phyloP scores from a whole-genome alignment of 1,140 invertebrate species.

The Scaptomyza graminum region DNA sequence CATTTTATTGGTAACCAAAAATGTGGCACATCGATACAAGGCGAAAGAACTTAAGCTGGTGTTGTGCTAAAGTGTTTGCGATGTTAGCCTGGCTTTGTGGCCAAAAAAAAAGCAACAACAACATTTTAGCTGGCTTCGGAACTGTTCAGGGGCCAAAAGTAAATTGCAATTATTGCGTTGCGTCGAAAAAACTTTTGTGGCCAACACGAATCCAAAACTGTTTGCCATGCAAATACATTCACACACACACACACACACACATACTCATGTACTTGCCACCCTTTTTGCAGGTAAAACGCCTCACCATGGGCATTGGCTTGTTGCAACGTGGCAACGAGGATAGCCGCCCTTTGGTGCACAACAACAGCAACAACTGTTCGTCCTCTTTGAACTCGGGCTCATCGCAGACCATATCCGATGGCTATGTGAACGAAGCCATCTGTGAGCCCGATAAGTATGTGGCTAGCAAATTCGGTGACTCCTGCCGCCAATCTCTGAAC shows the following conservation, averaged over 20 bases:
- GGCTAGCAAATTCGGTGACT: conserved; percentile 83
- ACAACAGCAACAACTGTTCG: conserved; percentile 84
- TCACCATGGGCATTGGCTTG: conserved; percentile 83
- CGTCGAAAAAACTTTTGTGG: conserved; percentile 55
- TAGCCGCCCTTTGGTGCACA: conserved; percentile 86
- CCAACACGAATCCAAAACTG: conserved; percentile 48
- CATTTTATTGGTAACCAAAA: conserved; percentile 80
- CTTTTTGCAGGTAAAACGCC: conserved; percentile 75
- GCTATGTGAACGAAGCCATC: conserved; percentile 91
- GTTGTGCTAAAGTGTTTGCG: conserved; percentile 66
- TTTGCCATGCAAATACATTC: neutral
- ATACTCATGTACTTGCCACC: neutral
- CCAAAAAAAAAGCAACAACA: conserved; percentile 20
- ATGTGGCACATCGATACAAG: conserved; percentile 73
- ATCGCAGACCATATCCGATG: conserved; percentile 87
- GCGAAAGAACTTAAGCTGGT: conserved; percentile 1
- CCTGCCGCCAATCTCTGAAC: conserved; percentile 82
- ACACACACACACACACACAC: too few species aligned
- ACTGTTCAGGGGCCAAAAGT: conserved; percentile 13
- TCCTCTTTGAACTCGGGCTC: conserved; percentile 85
- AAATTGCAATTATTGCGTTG: conserved; percentile 67
- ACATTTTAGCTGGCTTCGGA: conserved; percentile 27
- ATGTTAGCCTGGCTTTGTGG: conserved; percentile 61
- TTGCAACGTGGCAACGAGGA: conserved; percentile 84
- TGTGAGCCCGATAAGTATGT: conserved; percentile 85